phyloP scores from a whole-genome alignment of 1,140 invertebrate genomes.

The Drosophila grimshawi region DNA sequence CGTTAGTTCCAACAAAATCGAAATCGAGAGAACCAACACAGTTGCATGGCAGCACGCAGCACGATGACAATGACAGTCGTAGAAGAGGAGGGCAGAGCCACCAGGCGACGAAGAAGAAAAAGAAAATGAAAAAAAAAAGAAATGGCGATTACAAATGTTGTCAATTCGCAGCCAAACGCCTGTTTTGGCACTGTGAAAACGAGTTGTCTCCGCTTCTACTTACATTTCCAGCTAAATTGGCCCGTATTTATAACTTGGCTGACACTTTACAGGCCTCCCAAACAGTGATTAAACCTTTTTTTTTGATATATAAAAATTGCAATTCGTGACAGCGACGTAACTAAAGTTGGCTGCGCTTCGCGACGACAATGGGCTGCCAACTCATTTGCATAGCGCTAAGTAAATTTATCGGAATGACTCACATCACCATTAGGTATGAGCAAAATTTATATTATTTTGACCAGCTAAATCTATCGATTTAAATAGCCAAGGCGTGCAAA shows the following conservation, averaged over 20 bases:
- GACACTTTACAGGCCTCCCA: constrained; percentile 51
- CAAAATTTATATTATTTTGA: constrained; percentile 18
- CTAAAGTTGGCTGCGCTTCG: constrained; percentile 77
- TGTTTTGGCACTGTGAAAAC: background rate
- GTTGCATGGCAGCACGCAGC: constrained; percentile 50
- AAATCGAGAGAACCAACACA: constrained; percentile 56
- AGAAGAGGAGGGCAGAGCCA: constrained; percentile 55
- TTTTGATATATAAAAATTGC: constrained; percentile 75
- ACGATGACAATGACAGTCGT: constrained; percentile 56
- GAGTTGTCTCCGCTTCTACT: constrained; percentile 21
- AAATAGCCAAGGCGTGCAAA: constrained; percentile 39
- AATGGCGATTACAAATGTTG: constrained; percentile 66
- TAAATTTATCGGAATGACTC: constrained; percentile 11
- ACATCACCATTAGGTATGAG: constrained; percentile 40
- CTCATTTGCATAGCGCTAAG: background rate
- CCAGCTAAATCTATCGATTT: constrained; percentile 25
- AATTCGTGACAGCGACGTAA: constrained; percentile 77
- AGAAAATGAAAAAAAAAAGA: constrained; percentile 70
- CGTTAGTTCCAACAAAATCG: constrained; percentile 56
- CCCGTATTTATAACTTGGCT: constrained; percentile 32
- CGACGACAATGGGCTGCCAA: constrained; percentile 24
- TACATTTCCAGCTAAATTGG: constrained; percentile 46
- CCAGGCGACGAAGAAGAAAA: constrained; percentile 56
- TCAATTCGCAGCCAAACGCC: constrained; percentile 24
- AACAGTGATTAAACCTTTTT: constrained; percentile 55